Evolutionary conservation across 2,888 invertebrate species (phyloP), one percentile per base, ranked within the genome.

Genomic region (Machimus atricapillus): DNA sequence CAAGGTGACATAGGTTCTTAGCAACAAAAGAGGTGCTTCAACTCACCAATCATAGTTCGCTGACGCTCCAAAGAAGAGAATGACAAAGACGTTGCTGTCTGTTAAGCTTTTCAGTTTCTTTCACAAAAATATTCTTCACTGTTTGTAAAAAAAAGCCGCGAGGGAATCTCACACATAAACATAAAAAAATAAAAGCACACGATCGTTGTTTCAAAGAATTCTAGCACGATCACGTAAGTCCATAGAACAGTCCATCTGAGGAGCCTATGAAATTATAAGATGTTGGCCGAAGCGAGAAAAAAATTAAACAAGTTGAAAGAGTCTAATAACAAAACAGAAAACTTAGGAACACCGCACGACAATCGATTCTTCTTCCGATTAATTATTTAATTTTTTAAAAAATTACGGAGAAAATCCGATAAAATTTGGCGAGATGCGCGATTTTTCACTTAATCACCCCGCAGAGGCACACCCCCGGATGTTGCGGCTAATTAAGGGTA

Each of bases 161-260:
- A 58, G 58, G n/a, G 23, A 52, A 52, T 52, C 46, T 52, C 46
- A 27, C 66, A 66, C 66, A 66, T 1, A 23, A 66, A 66, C 66
- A 66, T 1, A 23, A 66, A 66, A 66, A 56, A 66, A 23, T 66
- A 23, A n/a, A 83, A 83, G 58, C 46, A 81, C 81, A 56, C 46
- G 37, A 40, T 27, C 43, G 43, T n/a, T 19, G 43, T 8, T 66
- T 66, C 27, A 73, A 37, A 83, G 37, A 58, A 74, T 43, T 74
- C 23, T 74, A 46, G 23, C 85, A 85, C 85, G 85, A n/a, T 74
- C 85, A 74, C 85, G 74, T 37, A 43, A 85, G 85, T 85, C 85
- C 85, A 85, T 85, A 86, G 56, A 77, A 86, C 86, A 86, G 86
- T 86, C 86, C 86, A 86, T 86, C 66, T 66, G 66, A 66, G 12